These are phyloP conservation scores for Donacobius atricapilla DNA, from an alignment of 2,113 vertebrate genomes.

Conservation along the genomic window DNA sequence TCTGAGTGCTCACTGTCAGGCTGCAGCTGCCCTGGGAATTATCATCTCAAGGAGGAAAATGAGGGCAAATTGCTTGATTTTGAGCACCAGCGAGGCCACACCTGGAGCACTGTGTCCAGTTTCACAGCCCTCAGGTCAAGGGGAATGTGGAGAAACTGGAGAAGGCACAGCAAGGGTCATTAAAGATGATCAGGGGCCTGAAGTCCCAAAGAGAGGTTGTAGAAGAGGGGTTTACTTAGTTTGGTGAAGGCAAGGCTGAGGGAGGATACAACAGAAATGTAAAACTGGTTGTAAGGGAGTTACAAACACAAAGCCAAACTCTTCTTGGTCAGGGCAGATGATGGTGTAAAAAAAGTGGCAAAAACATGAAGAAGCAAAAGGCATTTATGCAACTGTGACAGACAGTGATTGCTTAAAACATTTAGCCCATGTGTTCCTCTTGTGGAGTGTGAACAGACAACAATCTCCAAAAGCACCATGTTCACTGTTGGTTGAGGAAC, in stretches of 20 bases:
- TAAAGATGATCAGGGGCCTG: background rate
- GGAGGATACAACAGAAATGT: background rate
- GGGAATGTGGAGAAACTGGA: background rate
- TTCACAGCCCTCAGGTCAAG: background rate
- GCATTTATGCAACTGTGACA: background rate
- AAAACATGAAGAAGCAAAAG: background rate
- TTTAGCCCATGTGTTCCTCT: background rate
- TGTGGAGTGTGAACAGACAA: background rate
- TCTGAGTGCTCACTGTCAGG: background rate
- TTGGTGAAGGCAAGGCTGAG: background rate
- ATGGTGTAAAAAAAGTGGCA: background rate
- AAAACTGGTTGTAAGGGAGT: background rate
- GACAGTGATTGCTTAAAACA: background rate
- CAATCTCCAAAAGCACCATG: background rate
- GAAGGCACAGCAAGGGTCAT: background rate
- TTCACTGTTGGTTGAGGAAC: background rate
- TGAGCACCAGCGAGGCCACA: background rate
- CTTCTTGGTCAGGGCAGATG: background rate
- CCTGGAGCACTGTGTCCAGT: background rate
- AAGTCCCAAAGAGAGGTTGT: background rate
- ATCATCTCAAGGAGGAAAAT: background rate
- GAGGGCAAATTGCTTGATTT: background rate
- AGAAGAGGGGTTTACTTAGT: background rate
- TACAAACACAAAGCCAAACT: background rate
- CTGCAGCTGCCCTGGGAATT: background rate